These are phyloP conservation scores for Oncorhynchus mykiss DNA, from an alignment of 2,113 vertebrate species.

Conservation along the genomic window DNA sequence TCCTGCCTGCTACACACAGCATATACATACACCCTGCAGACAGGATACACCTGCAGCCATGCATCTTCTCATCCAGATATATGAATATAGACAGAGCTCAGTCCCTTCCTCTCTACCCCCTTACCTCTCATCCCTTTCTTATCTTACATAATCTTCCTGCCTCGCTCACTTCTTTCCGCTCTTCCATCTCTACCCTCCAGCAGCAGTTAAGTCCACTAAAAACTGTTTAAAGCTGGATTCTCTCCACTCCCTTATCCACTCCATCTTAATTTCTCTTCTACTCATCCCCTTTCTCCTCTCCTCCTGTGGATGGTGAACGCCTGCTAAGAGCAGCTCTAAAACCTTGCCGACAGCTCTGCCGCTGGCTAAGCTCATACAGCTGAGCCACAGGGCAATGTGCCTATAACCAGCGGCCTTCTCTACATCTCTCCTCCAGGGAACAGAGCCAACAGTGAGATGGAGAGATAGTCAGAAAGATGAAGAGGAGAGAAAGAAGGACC, in stretches of 20 bases:
- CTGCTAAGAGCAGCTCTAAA: slow-evolving; percentile 23
- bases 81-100: no score
- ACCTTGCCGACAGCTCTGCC: slow-evolving; percentile 31
- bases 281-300: background rate
- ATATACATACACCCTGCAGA: no score
- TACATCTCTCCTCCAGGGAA: no score
- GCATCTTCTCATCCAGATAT: no score
- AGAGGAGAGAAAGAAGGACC: background rate
- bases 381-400: slow-evolving; percentile 32
- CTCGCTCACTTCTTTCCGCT: background rate
- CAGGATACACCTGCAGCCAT: no score
- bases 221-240: no score
- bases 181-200: background rate
- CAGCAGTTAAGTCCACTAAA: no score
- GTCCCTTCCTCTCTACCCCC: no score
- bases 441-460: background rate
- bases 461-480: slow-evolving; percentile 13
- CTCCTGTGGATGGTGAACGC: background rate
- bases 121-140: no score
- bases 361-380: slow-evolving; percentile 36
- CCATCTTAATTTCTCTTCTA: background rate
- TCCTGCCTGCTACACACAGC: no score
- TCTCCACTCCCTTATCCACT: background rate
- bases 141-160: no score
- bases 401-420: background rate